Conservation (phyloP, 1,140 invertebrate genomes). For the Bombus impatiens region DNA sequence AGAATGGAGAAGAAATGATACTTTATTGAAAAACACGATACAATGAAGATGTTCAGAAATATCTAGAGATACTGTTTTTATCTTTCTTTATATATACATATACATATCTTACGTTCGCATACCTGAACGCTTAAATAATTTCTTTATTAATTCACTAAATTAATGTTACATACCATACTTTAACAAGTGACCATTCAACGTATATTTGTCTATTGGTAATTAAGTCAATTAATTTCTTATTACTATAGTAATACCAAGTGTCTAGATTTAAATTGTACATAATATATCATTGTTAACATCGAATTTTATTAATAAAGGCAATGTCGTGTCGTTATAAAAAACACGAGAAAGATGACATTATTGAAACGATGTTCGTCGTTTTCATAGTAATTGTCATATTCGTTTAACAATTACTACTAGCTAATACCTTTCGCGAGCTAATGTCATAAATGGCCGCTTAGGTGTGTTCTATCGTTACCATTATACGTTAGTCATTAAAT, state of each 20-base stretch:
- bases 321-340: background rate
- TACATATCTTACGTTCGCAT: background rate
- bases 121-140: no score
- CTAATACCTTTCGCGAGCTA: background rate
- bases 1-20: no score
- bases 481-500: conserved; percentile 58
- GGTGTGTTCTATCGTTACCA: conserved; percentile 44
- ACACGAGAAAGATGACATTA: background rate
- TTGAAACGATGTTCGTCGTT: background rate
- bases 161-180: no score
- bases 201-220: no score
- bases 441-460: background rate
- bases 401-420: background rate
- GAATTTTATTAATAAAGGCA: background rate
- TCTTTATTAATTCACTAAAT: no score
- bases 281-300: conserved; percentile 7
- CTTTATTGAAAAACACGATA: no score
- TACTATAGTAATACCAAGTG: background rate
- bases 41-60: no score
- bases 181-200: no score
- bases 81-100: background rate
- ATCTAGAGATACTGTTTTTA: background rate
- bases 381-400: conserved; percentile 6
- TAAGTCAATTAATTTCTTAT: background rate
- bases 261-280: background rate